Evolutionary conservation across 1,140 invertebrate species (phyloP).

Genomic region (Hypothenemus hampei): DNA sequence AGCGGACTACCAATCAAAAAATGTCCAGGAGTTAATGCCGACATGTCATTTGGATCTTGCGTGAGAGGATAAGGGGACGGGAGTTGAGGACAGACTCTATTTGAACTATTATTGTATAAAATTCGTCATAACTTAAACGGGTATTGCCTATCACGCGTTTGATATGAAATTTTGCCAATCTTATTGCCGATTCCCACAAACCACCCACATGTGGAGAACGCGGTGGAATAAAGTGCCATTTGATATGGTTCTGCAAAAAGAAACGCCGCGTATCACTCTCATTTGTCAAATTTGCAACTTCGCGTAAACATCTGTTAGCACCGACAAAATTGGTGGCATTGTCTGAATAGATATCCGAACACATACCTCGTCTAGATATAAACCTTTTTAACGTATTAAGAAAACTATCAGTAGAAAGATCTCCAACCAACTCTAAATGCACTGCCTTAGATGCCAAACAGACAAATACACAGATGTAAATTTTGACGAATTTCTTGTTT

Average conservation of each 20-base stretch:
- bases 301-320: neutral
- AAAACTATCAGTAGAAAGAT: slow-evolving; percentile 6
- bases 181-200: neutral
- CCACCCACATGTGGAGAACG: too few relatives aligned
- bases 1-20: neutral
- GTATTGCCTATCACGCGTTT: neutral
- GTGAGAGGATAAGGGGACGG: neutral
- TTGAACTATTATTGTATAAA: slow-evolving; percentile 7
- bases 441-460: slow-evolving; percentile 5
- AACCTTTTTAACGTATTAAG: neutral
- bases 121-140: neutral
- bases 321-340: too few relatives aligned
- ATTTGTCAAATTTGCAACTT: neutral
- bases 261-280: neutral
- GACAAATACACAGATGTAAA: neutral
- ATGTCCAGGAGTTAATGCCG: neutral
- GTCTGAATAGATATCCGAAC: neutral
- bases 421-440: slow-evolving; percentile 3
- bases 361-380: slow-evolving; percentile 1
- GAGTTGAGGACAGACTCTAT: slow-evolving; percentile 11
- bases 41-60: neutral
- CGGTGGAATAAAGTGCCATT: neutral
- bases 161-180: neutral
- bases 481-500: slow-evolving; percentile 1
- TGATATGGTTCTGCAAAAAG: too few relatives aligned